phyloP scores from a whole-genome alignment of 2,888 invertebrate genomes.

The Synanthedon andrenaeformis region DNA sequence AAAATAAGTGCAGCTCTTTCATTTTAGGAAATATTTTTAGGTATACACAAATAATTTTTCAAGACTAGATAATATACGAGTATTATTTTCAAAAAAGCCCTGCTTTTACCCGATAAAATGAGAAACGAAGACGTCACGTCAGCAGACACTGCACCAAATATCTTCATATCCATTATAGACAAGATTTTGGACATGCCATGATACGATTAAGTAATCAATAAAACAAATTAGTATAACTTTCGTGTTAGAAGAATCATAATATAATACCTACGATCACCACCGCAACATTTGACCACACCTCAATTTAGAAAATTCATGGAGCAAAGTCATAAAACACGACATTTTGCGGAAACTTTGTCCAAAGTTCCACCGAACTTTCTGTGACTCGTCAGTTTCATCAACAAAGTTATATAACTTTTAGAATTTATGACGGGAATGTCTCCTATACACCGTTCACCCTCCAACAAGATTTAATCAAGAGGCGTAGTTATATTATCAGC shows the following conservation, averaged over 20 bases:
- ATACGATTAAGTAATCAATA: too few relatives aligned
- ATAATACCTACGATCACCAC: neutral
- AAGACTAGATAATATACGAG: too few relatives aligned
- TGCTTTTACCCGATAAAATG: too few relatives aligned
- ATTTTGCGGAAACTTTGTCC: neutral
- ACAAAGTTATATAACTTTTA: slow-evolving; percentile 8
- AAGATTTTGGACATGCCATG: neutral
- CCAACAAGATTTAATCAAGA: neutral
- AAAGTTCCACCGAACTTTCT: neutral
- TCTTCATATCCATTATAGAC: slow-evolving; percentile 9
- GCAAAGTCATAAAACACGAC: neutral
- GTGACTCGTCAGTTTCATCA: slow-evolving; percentile 1
- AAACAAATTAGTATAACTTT: too few relatives aligned
- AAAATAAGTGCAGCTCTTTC: too few relatives aligned
- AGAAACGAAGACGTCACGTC: too few relatives aligned
- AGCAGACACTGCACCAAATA: slow-evolving; percentile 8
- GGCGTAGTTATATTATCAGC: neutral
- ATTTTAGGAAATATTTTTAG: too few relatives aligned
- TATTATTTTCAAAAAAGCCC: too few relatives aligned
- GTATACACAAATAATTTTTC: too few relatives aligned
- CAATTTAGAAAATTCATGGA: neutral
- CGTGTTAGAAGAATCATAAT: too few relatives aligned
- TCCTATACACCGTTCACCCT: neutral
- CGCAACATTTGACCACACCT: neutral
- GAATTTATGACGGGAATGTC: slow-evolving; percentile 3